A percentile compares a stretch with the other conserved stretches of the same genome.
phyloP scores from a whole-genome alignment of 2,888 invertebrate species.

The Dasypolia templi region DNA sequence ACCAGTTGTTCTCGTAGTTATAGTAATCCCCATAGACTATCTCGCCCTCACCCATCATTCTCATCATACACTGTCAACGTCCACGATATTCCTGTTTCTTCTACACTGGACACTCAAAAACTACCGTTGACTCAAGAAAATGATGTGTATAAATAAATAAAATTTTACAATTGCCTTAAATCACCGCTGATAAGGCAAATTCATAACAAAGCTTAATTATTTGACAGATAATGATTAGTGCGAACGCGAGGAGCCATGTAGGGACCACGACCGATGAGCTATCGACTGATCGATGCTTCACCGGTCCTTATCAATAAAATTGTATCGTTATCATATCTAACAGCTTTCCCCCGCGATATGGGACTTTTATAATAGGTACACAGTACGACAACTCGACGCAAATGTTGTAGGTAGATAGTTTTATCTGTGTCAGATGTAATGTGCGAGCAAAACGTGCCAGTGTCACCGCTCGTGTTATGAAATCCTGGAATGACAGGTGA shows the following conservation, averaged over 20 bases:
- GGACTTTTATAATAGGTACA: conserved; percentile 85
- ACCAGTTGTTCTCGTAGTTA: conserved; percentile 92
- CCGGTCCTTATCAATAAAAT: conserved; percentile 88
- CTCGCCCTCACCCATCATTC: conserved; percentile 90
- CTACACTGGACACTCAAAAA: conserved; percentile 59
- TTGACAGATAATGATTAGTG: conserved; percentile 67
- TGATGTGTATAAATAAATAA: conserved; percentile 57
- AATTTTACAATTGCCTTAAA: conserved; percentile 69
- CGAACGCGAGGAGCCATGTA: conserved; percentile 67
- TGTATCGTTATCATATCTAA: conserved; percentile 89
- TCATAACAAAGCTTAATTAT: conserved; percentile 68
- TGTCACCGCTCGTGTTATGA: conserved; percentile 73
- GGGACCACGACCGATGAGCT: conserved; percentile 81
- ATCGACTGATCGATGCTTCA: conserved; percentile 88
- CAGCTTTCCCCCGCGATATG: conserved; percentile 89
- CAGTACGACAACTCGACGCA: conserved; percentile 75
- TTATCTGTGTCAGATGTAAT: conserved; percentile 85
- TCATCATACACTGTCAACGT: conserved; percentile 81
- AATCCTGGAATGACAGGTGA: conserved; percentile 81
- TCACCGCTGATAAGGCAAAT: conserved; percentile 71
- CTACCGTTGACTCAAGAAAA: conserved; percentile 33
- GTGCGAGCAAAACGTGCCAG: conserved; percentile 71
- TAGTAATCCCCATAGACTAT: conserved; percentile 90
- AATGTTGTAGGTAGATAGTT: conserved; percentile 79
- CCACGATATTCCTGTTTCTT: conserved; percentile 41